Base-by-base conservation (phyloP, 2,888 invertebrate species). In the Chrysomela aeneicollis region DNA sequence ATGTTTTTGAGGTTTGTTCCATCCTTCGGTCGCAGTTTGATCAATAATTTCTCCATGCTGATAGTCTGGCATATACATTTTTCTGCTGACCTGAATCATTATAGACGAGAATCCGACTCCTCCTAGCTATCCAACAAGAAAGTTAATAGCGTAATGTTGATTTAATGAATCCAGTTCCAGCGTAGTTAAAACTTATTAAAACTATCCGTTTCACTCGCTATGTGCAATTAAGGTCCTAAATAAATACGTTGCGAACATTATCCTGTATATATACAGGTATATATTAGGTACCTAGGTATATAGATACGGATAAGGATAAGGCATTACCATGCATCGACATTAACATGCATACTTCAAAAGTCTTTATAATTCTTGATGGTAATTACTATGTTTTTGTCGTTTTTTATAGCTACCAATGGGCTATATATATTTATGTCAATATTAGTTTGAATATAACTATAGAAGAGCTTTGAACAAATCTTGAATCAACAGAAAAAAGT, bases 171-270 rank as follows among this genome's bases (percentile, higher is more conserved):
- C 70, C 64, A 63, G 57, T 63, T 59, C 65, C 61, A 63, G 63
- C 66, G 61, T 61, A 62, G 60, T 66, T 66, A 70, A 70, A 70
- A 70, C 66, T 70, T 70, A 66, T 70, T 68, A 70, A 71, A 71
- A 71, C 73, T 74, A 73, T 74, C 73, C 70, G 64, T 74, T 75
- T 71, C 72, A 67, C 68, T 68, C 67, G 63, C 68, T 59, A 62
- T 73, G 71, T 72, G 69, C 72, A 74, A 74, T 75, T 73, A 72
- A 72, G 61, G 72, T 73, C 74, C 73, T 75, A 73, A 68, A 73
- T 73, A 75, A 75, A 75, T 75, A 75, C 68, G 71, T 71, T 69
- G 71, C 72, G 73, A 72, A 73, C 69, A 53, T 61, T 61, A 54
- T 35, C 18, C 53, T 61, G 9, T 35, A 52, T 59, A 19, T 49